Evolutionary conservation across 53 echinoderm and acorn worm species (phyloP), one percentile per base, ranked within the genome.

Genomic region (Luidia sarsii): DNA sequence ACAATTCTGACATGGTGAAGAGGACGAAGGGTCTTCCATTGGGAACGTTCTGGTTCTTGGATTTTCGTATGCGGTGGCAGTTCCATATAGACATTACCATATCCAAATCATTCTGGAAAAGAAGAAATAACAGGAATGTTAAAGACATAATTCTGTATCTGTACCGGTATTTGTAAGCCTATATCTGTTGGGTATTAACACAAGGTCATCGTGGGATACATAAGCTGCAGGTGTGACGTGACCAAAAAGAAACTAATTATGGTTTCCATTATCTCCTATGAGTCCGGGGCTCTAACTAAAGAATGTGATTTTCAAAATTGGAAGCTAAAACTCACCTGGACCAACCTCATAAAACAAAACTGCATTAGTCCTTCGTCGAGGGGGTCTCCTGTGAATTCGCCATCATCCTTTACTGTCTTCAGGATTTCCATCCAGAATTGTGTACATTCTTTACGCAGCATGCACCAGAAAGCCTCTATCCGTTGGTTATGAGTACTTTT

Each of bases 391-490:
- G 72, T 80, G 52, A 85, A 85, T 20, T 66, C 59, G 28, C 81
- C 85, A 24, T 64, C 59, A 62, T 80, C 70, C 41, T 57, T 68
- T 65, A 85, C 33, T 14, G 69, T 39, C 50, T 62, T 39, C 37
- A 89, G 63, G 32, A 53, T 16, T 43, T 90, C 72, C 35, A 90
- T 90, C 71, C 90, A 90, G 48, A 71, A 85, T 34, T 90, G 90
- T 8, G 65, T 39, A 71, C 64, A 85, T 39, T 65, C 48, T 33
- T 72, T 80, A 34, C 84, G 67, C 49, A 69, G 43, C 30, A 84
- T 79, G 11, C 67, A 39, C 88, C 82, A 82, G 39, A 55, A 89
- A 29, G 29, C 31, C 22, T 57, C 71, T 38, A 81, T 88, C 10
- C 66, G 45, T 48, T 88, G 88, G 67, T 88, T 88, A 21, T 59